Evolutionary conservation across 2,113 vertebrate species (phyloP).

Genomic region (Cyanoramphus novaezelandiae): DNA sequence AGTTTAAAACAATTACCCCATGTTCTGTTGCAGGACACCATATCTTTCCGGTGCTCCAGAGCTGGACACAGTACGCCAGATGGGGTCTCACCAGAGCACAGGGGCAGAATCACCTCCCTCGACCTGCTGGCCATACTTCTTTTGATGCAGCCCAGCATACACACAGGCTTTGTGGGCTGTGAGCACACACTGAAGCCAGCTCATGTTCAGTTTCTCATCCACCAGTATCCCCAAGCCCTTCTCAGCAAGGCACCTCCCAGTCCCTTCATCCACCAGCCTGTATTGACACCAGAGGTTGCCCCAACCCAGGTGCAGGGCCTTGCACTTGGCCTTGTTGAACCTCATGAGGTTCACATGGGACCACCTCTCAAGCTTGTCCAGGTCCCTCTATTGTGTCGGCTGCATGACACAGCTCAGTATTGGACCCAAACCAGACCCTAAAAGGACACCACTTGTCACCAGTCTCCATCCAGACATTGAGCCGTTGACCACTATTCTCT

Average conservation of each 20-base stretch:
- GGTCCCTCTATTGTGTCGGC: background rate
- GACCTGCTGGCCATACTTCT: fast-evolving
- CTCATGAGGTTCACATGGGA: background rate
- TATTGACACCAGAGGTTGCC: background rate
- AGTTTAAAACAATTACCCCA: background rate
- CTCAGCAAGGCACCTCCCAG: background rate
- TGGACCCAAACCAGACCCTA: background rate
- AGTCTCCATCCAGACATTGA: fast-evolving
- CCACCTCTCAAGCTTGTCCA: fast-evolving
- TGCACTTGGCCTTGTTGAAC: background rate
- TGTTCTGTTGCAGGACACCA: background rate
- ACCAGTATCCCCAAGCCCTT: background rate
- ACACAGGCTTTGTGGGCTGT: background rate
- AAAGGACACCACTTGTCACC: background rate
- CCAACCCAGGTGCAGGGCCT: background rate
- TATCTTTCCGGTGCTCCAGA: background rate
- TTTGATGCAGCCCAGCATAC: background rate
- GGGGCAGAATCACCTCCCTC: background rate
- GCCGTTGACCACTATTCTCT: fast-evolving
- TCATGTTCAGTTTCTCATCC: background rate
- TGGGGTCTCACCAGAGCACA: background rate
- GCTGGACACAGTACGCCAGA: background rate
- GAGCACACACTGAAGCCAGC: background rate
- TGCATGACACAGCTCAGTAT: background rate
- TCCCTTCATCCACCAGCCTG: background rate